Base-by-base conservation (phyloP, 2,888 invertebrate genomes). In the Iselma pallidipennis region DNA sequence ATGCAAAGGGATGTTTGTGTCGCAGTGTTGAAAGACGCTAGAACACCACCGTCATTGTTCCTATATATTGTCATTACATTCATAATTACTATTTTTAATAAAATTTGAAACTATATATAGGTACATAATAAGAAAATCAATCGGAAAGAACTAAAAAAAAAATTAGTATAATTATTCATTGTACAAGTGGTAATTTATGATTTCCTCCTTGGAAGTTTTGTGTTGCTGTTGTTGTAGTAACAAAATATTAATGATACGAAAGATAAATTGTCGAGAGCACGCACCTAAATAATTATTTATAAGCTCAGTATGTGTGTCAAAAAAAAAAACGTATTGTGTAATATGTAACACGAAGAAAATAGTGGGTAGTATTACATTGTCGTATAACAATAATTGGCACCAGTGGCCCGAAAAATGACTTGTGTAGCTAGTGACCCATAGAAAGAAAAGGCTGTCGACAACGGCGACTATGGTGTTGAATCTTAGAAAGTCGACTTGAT, bases 391-490 rank as follows among this genome's bases (percentile, higher is more conserved):
- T 58, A 64, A 64, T 64, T 64, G 64, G 57, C 58, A 63, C 55
- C 69, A 68, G 64, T 68, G 70, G 68, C 66, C 65, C 71, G 71
- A 69, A 66, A 72, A 72, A 70, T 71, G 70, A 69, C 67, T 70
- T 66, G 71, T 45, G 21, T 62, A 66, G 66, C 67, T 71, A 71
- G 69, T 70, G 71, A 71, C 68, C 71, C 71, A 66, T 65, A 56
- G 42, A 49, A 55, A 19, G 33, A 54, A 19, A 33, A 45, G n/a
- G n/a, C n/a, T n/a, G n/a, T 54, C 12, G 45, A 14, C 33, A 33
- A 33, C 0, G 4, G 2, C 14, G 16, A 37, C n/a, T n/a, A n/a
- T n/a, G n/a, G n/a, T n/a, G n/a, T n/a, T n/a, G 4, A 12, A 31
- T n/a, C 31, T 12, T 31, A 2, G n/a, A 50, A 57, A 59, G 57